phyloP scores from a whole-genome alignment of 2,113 vertebrate genomes.

The Protobothrops flavoviridis region DNA sequence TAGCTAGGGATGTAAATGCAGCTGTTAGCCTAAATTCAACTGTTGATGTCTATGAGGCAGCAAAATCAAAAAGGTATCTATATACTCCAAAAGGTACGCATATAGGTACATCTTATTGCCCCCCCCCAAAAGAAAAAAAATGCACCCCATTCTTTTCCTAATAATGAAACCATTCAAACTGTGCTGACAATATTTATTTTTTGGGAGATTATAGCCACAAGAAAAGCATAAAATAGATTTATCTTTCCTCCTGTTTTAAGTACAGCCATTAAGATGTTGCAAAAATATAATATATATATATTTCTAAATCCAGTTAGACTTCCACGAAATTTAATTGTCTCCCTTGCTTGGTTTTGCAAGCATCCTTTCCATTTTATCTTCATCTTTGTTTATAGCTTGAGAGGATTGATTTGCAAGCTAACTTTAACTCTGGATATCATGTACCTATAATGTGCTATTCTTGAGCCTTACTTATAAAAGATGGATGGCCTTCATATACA shows the following conservation, averaged over 20 bases:
- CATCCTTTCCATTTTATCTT: not conserved
- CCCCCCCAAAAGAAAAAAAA: not conserved
- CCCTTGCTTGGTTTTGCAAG: not conserved
- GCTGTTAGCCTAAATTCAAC: not conserved
- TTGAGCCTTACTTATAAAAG: not conserved
- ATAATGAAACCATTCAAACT: not conserved
- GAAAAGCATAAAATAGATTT: not conserved
- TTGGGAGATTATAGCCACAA: not conserved
- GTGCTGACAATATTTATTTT: not conserved
- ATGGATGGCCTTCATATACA: not conserved
- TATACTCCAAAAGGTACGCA: not conserved
- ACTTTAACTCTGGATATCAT: not conserved
- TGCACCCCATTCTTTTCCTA: not conserved
- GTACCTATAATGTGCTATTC: not conserved
- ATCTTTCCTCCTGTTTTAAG: not conserved
- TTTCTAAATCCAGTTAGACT: not conserved
- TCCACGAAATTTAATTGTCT: not conserved
- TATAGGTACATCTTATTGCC: not conserved
- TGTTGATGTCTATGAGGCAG: not conserved
- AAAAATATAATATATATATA: not conserved
- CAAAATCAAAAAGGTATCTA: not conserved
- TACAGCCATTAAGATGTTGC: not conserved
- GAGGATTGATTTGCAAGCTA: not conserved
- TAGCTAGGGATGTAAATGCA: not conserved
- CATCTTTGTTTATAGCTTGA: slow-evolving; percentile 5